Evolutionary conservation across 30 jellyfish, hydroid and myxozoan genomes (phyloP).

Genomic region (Chironex yamaguchii): DNA sequence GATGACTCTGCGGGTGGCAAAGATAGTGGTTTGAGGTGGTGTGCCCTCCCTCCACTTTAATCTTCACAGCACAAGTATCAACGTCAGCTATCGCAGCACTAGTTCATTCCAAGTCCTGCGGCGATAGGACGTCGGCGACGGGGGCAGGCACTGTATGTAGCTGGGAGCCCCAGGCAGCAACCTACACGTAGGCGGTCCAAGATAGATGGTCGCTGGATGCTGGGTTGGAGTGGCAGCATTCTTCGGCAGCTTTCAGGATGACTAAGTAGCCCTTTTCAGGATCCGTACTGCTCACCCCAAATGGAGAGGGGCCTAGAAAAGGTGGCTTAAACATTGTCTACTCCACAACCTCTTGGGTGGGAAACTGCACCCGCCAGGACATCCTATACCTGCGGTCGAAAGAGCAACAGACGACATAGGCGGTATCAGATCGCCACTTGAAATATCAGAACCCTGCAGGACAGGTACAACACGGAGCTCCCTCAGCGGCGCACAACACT

Average conservation of each 20-base stretch:
- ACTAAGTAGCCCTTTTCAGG: conserved; percentile 26
- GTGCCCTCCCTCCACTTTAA: too few relatives aligned
- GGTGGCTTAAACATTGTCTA: conserved; percentile 10
- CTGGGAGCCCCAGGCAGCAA: conserved; percentile 6
- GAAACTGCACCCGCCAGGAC: too few relatives aligned
- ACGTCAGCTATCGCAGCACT: too few relatives aligned
- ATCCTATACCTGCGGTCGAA: too few relatives aligned
- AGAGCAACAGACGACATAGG: too few relatives aligned
- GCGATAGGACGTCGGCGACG: conserved; percentile 5
- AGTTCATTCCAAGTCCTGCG: conserved; percentile 1
- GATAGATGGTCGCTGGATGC: not conserved
- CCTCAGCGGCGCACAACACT: conserved; percentile 11
- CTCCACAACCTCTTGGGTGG: too few relatives aligned
- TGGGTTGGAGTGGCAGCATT: not conserved
- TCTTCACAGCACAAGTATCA: too few relatives aligned
- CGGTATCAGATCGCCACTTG: not conserved
- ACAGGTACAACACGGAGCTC: not conserved
- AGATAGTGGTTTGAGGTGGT: too few relatives aligned
- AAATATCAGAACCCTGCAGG: conserved; percentile 23
- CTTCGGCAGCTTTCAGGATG: conserved; percentile 12
- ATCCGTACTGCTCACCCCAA: conserved; percentile 11
- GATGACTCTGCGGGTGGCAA: too few relatives aligned
- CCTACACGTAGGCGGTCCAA: not conserved
- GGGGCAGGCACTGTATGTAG: conserved; percentile 4
- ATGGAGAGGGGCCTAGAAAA: conserved; percentile 25